Evolutionary conservation across 1,140 invertebrate genomes (phyloP).

Genomic region (Zaprionus gabonicus): DNA sequence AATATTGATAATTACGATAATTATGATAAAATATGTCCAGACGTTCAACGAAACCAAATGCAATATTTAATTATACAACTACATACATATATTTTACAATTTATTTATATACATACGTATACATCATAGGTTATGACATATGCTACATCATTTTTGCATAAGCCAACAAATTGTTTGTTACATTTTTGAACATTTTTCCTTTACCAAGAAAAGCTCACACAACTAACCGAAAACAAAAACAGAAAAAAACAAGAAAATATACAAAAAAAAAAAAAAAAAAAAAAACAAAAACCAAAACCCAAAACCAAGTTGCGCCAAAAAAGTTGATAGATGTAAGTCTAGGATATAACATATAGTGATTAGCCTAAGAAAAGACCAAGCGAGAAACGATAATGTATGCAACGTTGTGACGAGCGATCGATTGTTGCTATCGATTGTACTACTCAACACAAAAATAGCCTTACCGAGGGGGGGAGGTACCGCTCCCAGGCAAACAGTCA

Average conservation of each 20-base stretch:
- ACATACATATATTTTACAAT: constrained; percentile 75
- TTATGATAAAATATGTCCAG: constrained; percentile 67
- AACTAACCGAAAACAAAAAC: constrained; percentile 28
- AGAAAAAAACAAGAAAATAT: constrained; percentile 30
- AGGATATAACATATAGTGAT: constrained; percentile 58
- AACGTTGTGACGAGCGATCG: neutral
- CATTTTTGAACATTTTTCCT: constrained; percentile 71
- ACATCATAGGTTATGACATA: constrained; percentile 61
- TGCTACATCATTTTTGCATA: constrained; percentile 70
- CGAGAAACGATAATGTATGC: constrained; percentile 49
- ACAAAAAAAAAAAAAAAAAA: constrained; percentile 22
- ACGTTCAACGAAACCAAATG: constrained; percentile 82
- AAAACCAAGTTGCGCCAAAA: constrained; percentile 51
- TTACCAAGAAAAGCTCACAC: constrained; percentile 65
- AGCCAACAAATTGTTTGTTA: constrained; percentile 74
- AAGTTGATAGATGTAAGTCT: constrained; percentile 52
- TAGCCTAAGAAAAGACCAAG: constrained; percentile 71
- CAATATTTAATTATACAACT: constrained; percentile 81
- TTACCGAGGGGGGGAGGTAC: constrained; percentile 32
- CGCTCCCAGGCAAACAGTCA: neutral
- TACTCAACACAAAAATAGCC: constrained; percentile 46
- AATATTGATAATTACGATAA: constrained; percentile 17
- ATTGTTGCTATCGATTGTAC: constrained; percentile 5
- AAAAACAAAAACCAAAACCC: constrained; percentile 10
- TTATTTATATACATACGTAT: constrained; percentile 71